A percentile compares a stretch with the other conserved stretches of the same genome.
phyloP scores from a whole-genome alignment of 1,140 invertebrate genomes.

The Rhopalosiphum padi region DNA sequence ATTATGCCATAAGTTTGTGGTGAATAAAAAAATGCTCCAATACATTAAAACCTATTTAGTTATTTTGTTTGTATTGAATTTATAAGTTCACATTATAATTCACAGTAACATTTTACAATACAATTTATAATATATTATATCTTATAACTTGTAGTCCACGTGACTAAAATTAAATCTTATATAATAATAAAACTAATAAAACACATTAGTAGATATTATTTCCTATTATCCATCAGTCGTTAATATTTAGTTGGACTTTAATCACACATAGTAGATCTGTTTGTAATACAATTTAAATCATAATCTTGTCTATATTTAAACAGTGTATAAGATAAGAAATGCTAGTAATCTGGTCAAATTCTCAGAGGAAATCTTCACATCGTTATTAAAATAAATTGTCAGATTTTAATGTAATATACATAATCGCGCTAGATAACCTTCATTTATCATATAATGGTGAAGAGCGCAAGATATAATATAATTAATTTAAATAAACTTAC shows the following conservation, averaged over 20 bases:
- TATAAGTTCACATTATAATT: neutral
- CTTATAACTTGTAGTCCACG: slow-evolving; percentile 22
- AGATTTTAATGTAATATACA: slow-evolving; percentile 49
- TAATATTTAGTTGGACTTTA: slow-evolving; percentile 54
- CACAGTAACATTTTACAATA: neutral
- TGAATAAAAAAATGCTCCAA: slow-evolving; percentile 35
- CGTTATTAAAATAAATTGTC: slow-evolving; percentile 53
- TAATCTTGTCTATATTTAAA: slow-evolving; percentile 57
- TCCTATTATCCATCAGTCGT: slow-evolving; percentile 47
- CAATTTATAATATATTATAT: slow-evolving; percentile 11
- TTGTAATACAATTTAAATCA: slow-evolving; percentile 49
- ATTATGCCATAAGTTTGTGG: neutral
- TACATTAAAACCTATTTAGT: neutral
- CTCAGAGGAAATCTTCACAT: slow-evolving; percentile 53
- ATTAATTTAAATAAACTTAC: slow-evolving; percentile 46
- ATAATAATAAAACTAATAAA: slow-evolving; percentile 27
- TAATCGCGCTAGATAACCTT: slow-evolving; percentile 56
- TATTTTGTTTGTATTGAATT: neutral
- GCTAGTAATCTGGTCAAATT: slow-evolving; percentile 54
- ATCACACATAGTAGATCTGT: slow-evolving; percentile 55
- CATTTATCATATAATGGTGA: slow-evolving; percentile 47
- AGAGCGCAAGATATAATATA: slow-evolving; percentile 42
- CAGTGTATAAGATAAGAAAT: slow-evolving; percentile 50
- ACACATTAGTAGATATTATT: slow-evolving; percentile 48
- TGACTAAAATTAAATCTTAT: slow-evolving; percentile 34